Evolutionary conservation across 2,113 vertebrate genomes (phyloP), one percentile per base, ranked within the genome.

Genomic region (Hippocampus zosterae): DNA sequence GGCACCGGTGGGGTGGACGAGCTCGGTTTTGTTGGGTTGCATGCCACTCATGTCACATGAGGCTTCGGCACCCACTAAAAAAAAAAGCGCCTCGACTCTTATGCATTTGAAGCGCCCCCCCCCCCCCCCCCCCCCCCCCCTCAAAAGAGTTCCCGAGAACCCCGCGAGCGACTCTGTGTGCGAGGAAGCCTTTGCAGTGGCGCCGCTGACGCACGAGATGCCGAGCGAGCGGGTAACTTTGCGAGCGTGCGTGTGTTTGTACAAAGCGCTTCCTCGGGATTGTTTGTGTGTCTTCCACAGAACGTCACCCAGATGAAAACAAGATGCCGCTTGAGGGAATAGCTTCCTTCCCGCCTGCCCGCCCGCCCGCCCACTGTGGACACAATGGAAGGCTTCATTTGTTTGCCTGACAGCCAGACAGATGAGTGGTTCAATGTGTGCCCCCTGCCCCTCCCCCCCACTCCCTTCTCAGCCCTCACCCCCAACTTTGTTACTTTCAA

Each of bases 111-210:
- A 37, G 33, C n/a, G n/a, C n/a, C n/a, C n/a, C n/a, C n/a, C n/a
- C n/a, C n/a, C n/a, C n/a, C n/a, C n/a, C n/a, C n/a, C n/a, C n/a
- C n/a, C n/a, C n/a, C n/a, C n/a, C n/a, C n/a, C n/a, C n/a, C n/a
- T n/a, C n/a, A n/a, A 60, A 67, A 37, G 5, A 73, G 65, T 62
- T 41, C 29, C 61, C 25, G 21, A 59, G 33, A 66, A 71, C 57
- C 69, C 56, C 33, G 37, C n/a, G 52, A 71, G 65, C 27, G 75
- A 44, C 56, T 29, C 0, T 76, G 68, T 56, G 76, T 73, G 27
- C 50, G 80, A 86, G 86, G 83, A 88, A 87, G 83, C 87, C 81
- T 74, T 87, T 42, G 18, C 40, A 53, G 67, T 52, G 60, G 62
- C 46, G 76, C 73, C 46, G 76, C 72, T 78, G 75, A 80, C 77